These are phyloP conservation scores for Tinea semifulvella DNA, from an alignment of 2,888 invertebrate genomes.

Conservation along the genomic window DNA sequence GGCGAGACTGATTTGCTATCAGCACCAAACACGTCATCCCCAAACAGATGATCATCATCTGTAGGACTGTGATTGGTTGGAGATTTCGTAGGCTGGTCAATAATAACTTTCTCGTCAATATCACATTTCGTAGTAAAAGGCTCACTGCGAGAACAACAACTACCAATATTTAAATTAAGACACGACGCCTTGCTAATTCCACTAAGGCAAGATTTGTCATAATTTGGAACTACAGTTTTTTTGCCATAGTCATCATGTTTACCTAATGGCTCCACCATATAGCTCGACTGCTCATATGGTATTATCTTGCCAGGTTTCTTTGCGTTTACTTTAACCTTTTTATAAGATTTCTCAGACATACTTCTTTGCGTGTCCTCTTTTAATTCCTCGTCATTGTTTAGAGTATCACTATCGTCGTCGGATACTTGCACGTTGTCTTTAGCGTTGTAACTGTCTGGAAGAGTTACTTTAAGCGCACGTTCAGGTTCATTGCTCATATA, in stretches of 20 bases:
- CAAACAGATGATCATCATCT: constrained; percentile 67
- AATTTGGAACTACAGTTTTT: constrained; percentile 51
- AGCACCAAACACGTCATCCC: constrained; percentile 70
- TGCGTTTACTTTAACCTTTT: constrained; percentile 38
- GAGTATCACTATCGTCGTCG: constrained; percentile 73
- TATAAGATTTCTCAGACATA: constrained; percentile 47
- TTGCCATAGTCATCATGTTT: constrained; percentile 44
- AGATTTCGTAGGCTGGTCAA: constrained; percentile 69
- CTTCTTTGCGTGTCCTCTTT: constrained; percentile 61
- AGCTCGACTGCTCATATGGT: constrained; percentile 57
- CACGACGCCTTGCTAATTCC: constrained; percentile 56
- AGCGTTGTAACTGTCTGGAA: constrained; percentile 72
- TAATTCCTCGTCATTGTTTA: constrained; percentile 71
- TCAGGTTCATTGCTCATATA: constrained; percentile 81
- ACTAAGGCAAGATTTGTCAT: constrained; percentile 56
- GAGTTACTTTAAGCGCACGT: constrained; percentile 78
- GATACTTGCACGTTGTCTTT: constrained; percentile 71
- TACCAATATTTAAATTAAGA: constrained; percentile 51
- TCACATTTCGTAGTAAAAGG: constrained; percentile 42
- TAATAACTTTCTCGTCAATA: constrained; percentile 64
- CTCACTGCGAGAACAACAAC: constrained; percentile 53
- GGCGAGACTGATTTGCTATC: constrained; percentile 69
- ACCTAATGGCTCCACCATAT: constrained; percentile 61
- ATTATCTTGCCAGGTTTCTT: constrained; percentile 44
- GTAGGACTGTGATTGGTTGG: constrained; percentile 68